Evolutionary conservation across 1,140 invertebrate genomes (phyloP), one percentile per base, ranked within the genome.

Genomic region (Triops longicaudatus): DNA sequence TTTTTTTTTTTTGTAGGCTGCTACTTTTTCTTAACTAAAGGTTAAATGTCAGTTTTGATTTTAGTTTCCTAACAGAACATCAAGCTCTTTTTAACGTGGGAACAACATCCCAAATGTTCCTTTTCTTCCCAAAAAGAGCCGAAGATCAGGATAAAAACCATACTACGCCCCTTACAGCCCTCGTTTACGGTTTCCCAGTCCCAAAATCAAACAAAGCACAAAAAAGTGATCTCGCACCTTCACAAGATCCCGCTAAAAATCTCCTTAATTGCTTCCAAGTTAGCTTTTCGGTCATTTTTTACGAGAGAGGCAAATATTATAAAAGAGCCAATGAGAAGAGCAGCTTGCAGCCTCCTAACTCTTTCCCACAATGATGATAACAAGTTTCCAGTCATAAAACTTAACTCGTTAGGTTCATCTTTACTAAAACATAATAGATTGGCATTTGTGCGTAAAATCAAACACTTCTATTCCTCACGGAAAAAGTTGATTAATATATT

Each of bases 341-440:
- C 2, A 37, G 31, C 7, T 37, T 37, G 31, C 31, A 37, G 31
- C 31, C 31, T 37, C 31, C 31, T 22, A 17, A 73, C 27, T 73
- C 26, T 73, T 73, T 73, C 37, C 73, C 37, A 73, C 37, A 4
- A 17, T 73, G 73, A 31, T 28, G 37, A 22, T n/a, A 31, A 73
- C 73, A 22, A 17, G 27, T n/a, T 73, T 27, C 9, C 26, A 6
- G 71, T 72, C 26, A 72, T 72, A 72, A 27, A 72, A 72, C 71
- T 9, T 22, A 26, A 37, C 31, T 37, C 31, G 31, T 37, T 37
- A 37, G 31, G 31, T 7, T 37, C 31, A 37, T 2, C 31, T 37
- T 37, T 37, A 37, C 31, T 37, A 4, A 4, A 37, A 4, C 31
- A 7, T 37, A 7, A 2, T 37, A 37, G 7, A 37, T 37, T 37